phyloP scores from a whole-genome alignment of 2,797 vertebrate genomes.

The Lerista edwardsae region DNA sequence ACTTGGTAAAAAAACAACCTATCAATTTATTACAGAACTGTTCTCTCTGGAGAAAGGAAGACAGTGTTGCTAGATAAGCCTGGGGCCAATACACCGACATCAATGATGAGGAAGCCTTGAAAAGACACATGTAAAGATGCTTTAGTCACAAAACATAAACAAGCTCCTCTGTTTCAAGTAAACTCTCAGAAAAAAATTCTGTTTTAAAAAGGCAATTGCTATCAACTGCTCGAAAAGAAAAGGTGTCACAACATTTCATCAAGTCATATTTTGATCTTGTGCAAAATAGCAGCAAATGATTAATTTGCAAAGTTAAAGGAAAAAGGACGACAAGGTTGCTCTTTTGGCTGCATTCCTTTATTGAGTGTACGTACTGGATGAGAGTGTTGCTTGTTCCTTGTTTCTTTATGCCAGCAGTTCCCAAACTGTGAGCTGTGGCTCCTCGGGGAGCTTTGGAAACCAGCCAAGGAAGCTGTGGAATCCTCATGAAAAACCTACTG shows the following conservation, averaged over 20 bases:
- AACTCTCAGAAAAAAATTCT: slow-evolving; percentile 23
- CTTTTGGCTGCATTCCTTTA: slow-evolving; percentile 27
- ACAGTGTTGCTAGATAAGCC: slow-evolving; percentile 15
- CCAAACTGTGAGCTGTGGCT: no score
- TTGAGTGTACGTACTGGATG: background rate
- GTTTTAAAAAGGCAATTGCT: slow-evolving; percentile 1
- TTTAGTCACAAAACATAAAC: slow-evolving; percentile 50
- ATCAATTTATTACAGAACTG: background rate
- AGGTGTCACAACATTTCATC: slow-evolving; percentile 39
- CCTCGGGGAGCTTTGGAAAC: no score
- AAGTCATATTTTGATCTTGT: slow-evolving; percentile 29
- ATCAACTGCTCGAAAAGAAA: slow-evolving; percentile 2
- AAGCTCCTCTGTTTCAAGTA: slow-evolving; percentile 18
- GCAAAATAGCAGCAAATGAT: slow-evolving; percentile 37
- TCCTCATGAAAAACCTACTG: no score
- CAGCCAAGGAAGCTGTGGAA: no score
- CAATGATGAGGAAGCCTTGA: slow-evolving; percentile 37
- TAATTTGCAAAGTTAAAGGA: slow-evolving; percentile 24
- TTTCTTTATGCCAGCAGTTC: background rate
- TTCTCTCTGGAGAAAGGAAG: slow-evolving; percentile 18
- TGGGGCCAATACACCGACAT: slow-evolving; percentile 41
- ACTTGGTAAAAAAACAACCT: background rate
- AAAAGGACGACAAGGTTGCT: background rate
- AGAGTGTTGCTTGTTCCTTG: background rate
- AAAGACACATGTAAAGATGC: slow-evolving; percentile 37